Percentiles rank a stretch among this genome's conserved stretches.
These are phyloP conservation scores for Astyanax mexicanus DNA, from an alignment of 2,797 vertebrate genomes.

Conservation along the genomic window DNA sequence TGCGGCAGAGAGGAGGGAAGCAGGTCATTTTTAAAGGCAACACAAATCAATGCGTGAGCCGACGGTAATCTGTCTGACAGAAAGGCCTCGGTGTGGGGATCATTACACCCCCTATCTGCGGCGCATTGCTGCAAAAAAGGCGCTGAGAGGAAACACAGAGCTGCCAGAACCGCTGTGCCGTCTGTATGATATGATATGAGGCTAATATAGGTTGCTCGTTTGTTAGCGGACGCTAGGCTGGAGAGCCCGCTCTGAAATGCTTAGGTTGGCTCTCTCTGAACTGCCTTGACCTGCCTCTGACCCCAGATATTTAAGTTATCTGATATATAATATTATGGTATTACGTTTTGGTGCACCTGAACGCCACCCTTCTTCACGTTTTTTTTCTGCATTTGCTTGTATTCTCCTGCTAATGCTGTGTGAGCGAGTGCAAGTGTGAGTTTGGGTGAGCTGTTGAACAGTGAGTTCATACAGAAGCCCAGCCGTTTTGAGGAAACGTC, in stretches of 20 bases:
- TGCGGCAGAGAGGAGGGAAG: conserved; percentile 75
- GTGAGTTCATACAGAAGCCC: conserved; percentile 45
- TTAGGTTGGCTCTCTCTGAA: conserved; percentile 24
- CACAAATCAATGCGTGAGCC: conserved; percentile 94
- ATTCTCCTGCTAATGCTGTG: conserved; percentile 28
- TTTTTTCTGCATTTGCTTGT: too few relatives aligned
- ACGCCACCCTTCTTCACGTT: conserved; percentile 1
- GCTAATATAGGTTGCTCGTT: conserved; percentile 81
- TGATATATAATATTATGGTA: too few relatives aligned
- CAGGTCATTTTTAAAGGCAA: conserved; percentile 87
- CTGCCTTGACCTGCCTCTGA: conserved; percentile 38
- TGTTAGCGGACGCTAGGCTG: too few relatives aligned
- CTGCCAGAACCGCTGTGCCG: conserved; percentile 67
- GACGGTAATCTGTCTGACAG: conserved; percentile 93
- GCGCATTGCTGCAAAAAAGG: conserved; percentile 84
- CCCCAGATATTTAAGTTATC: too few relatives aligned
- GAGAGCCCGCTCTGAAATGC: conserved; percentile 34
- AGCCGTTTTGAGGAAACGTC: conserved; percentile 37
- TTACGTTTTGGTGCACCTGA: conserved; percentile 12
- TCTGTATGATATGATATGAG: conserved; percentile 80
- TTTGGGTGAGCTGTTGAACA: conserved; percentile 54
- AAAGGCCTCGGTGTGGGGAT: conserved; percentile 88
- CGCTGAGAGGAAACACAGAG: conserved; percentile 78
- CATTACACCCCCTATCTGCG: conserved; percentile 89
- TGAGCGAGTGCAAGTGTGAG: conserved; percentile 47